phyloP scores from a whole-genome alignment of 2,113 vertebrate species.

The Phrynosoma platyrhinos region DNA sequence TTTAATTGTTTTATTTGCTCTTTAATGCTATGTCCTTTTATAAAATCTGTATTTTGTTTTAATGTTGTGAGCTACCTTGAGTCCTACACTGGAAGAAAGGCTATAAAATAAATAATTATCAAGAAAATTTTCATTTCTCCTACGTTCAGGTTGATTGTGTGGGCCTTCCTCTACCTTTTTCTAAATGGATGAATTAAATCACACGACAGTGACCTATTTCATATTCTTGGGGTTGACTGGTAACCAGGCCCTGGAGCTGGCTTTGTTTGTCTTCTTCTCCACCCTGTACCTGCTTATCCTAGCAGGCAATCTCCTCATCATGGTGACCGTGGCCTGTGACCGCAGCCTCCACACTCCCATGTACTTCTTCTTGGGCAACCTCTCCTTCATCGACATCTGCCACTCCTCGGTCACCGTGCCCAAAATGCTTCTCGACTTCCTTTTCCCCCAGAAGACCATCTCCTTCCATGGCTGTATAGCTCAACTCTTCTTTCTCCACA shows the following conservation, averaged over 20 bases:
- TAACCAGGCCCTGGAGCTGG: constrained; percentile 4
- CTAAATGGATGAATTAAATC: not conserved
- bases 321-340: constrained; percentile 8
- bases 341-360: constrained; percentile 42
- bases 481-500: constrained; percentile 50
- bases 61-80: too few relatives aligned
- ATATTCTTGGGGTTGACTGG: constrained; percentile 41
- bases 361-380: constrained; percentile 60
- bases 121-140: too few relatives aligned
- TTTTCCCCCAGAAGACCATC: constrained; percentile 18
- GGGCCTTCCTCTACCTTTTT: too few relatives aligned
- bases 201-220: constrained; percentile 35
- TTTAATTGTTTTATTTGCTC: too few relatives aligned
- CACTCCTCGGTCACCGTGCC: constrained; percentile 38
- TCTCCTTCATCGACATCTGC: constrained; percentile 52
- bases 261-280: constrained; percentile 34
- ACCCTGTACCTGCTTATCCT: constrained; percentile 46
- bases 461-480: constrained; percentile 31
- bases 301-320: constrained; percentile 42
- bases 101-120: too few relatives aligned
- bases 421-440: constrained; percentile 38
- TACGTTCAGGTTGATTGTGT: too few relatives aligned
- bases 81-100: too few relatives aligned
- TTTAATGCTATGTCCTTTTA: too few relatives aligned
- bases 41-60: too few relatives aligned